These are phyloP conservation scores for Myanophis thanlyinensis DNA, from an alignment of 2,113 vertebrate species.

Conservation along the genomic window DNA sequence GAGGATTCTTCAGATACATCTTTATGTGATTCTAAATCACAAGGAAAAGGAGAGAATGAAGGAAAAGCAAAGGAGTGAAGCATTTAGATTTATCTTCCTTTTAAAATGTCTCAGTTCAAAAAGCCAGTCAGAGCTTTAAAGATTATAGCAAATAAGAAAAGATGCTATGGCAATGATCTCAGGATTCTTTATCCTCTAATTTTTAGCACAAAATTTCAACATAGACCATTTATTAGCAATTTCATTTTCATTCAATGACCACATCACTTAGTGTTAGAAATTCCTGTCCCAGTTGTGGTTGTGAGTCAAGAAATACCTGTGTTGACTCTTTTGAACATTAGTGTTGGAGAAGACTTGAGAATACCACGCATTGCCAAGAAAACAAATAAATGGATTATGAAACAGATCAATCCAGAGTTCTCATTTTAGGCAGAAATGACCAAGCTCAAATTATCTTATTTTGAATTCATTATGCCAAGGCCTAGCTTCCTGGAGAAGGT, in stretches of 20 bases:
- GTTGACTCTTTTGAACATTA: too few relatives aligned
- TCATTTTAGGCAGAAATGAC: not conserved
- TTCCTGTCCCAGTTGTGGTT: too few relatives aligned
- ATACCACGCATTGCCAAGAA: too few relatives aligned
- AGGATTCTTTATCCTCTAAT: not conserved
- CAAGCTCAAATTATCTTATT: not conserved
- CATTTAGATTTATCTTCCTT: not conserved
- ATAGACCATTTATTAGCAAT: not conserved
- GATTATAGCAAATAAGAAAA: not conserved
- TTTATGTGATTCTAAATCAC: too few relatives aligned
- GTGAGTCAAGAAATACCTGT: too few relatives aligned
- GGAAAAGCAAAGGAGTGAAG: not conserved
- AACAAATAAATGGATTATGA: not conserved
- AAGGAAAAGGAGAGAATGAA: too few relatives aligned
- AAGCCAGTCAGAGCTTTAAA: not conserved
- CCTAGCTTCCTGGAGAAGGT: not conserved
- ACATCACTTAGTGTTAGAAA: too few relatives aligned
- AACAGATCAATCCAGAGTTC: not conserved
- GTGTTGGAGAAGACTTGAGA: too few relatives aligned
- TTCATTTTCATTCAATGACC: conserved; percentile 34
- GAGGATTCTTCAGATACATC: not conserved
- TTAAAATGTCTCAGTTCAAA: not conserved
- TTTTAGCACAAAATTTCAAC: conserved; percentile 14
- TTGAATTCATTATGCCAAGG: not conserved
- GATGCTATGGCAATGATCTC: not conserved